Conservation (phyloP, 30 jellyfish, hydroid and myxozoan genomes). For the Nemopilema nomurai region DNA sequence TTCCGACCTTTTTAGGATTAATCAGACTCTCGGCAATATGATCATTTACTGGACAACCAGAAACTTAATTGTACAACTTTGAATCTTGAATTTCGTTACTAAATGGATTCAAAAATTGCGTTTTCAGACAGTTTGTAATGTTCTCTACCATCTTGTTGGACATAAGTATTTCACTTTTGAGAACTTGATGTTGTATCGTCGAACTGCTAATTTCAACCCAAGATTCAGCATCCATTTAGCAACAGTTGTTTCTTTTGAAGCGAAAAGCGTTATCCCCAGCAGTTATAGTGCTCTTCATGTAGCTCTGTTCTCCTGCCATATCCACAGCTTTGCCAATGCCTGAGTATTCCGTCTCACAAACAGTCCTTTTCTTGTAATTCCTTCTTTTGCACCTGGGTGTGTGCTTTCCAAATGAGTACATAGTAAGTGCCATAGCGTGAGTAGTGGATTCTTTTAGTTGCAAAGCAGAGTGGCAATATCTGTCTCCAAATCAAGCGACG, state of each 20-base stretch:
- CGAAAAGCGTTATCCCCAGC: constrained; percentile 48
- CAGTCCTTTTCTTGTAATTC: constrained; percentile 3
- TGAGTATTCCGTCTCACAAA: constrained; percentile 10
- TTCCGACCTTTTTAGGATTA: constrained; percentile 10
- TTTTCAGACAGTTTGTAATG: not conserved
- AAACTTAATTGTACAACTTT: constrained; percentile 22
- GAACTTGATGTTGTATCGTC: not conserved
- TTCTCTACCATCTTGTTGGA: constrained; percentile 8
- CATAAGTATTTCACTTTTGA: constrained; percentile 8
- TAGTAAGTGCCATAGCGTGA: constrained; percentile 56
- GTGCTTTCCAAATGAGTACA: constrained; percentile 25
- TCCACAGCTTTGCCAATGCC: constrained; percentile 50
- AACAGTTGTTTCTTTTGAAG: constrained; percentile 7
- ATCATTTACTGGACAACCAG: constrained; percentile 30
- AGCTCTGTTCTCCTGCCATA: constrained; percentile 61
- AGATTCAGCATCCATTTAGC: constrained; percentile 45
- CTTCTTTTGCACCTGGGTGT: constrained; percentile 53
- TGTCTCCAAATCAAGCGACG: constrained; percentile 9
- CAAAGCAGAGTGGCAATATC: constrained; percentile 28
- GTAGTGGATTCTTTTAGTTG: constrained; percentile 19
- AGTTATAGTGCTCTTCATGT: constrained; percentile 42
- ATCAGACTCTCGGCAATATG: not conserved
- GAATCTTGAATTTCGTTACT: not conserved
- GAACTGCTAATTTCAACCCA: constrained; percentile 22
- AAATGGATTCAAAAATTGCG: constrained; percentile 32